Percentiles rank a stretch among this genome's conserved stretches.
These are phyloP conservation scores for Progne subis DNA, from an alignment of 2,113 vertebrate species.

Conservation along the genomic window DNA sequence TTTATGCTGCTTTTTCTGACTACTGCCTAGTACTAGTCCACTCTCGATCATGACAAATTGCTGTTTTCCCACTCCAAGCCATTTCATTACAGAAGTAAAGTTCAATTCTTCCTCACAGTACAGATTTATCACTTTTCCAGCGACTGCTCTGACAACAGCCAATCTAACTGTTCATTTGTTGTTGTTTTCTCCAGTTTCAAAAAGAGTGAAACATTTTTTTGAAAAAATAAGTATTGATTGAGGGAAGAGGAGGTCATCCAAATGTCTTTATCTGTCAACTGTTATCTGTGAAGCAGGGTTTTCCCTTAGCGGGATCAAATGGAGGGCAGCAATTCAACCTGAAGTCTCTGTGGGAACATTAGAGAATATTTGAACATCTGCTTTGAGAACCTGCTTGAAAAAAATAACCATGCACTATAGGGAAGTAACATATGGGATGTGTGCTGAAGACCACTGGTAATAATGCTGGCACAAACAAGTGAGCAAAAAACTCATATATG, in stretches of 20 bases:
- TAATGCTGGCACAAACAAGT: neutral
- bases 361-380: conserved; percentile 18
- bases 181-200: neutral
- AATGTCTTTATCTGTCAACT: neutral
- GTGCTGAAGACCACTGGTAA: neutral
- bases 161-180: neutral
- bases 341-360: neutral
- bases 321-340: conserved; percentile 11
- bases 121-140: neutral
- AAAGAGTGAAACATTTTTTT: neutral
- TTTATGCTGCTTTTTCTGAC: neutral
- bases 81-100: neutral
- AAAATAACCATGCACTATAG: neutral
- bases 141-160: neutral
- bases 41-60: neutral
- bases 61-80: neutral
- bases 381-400: conserved; percentile 21
- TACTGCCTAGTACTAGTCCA: neutral
- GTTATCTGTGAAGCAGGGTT: neutral
- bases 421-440: neutral
- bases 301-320: conserved; percentile 8
- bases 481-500: neutral
- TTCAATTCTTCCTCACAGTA: neutral
- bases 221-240: neutral
- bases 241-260: neutral